phyloP scores from a whole-genome alignment of 2,888 invertebrate species.

The Hirudinaria manillensis region DNA sequence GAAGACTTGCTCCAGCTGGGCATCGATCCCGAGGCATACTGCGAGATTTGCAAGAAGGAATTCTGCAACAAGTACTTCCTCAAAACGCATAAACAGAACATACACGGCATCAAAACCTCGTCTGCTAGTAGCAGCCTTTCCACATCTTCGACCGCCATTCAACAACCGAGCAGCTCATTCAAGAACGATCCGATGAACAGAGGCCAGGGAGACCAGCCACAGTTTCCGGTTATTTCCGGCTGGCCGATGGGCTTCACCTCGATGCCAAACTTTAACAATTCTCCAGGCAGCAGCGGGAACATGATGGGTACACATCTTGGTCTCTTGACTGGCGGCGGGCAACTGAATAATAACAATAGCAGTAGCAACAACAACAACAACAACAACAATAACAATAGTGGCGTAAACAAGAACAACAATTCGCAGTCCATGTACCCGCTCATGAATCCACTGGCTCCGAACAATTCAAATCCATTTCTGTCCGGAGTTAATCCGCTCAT shows the following conservation, averaged over 20 bases:
- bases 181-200: neutral
- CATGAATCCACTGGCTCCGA: slow-evolving; percentile 8
- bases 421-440: slow-evolving; percentile 13
- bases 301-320: slow-evolving; percentile 27
- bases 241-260: slow-evolving; percentile 16
- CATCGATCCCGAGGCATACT: slow-evolving; percentile 54
- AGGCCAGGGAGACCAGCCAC: slow-evolving; percentile 8
- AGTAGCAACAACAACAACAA: slow-evolving; percentile 17
- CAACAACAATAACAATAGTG: slow-evolving; percentile 4
- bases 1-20: slow-evolving; percentile 46
- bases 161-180: neutral
- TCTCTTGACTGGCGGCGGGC: slow-evolving; percentile 15
- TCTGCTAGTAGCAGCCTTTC: neutral
- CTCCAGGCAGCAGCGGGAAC: slow-evolving; percentile 15
- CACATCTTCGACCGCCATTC: slow-evolving; percentile 18
- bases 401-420: slow-evolving; percentile 9
- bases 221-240: slow-evolving; percentile 20
- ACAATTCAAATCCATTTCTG: slow-evolving; percentile 14
- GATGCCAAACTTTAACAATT: slow-evolving; percentile 16
- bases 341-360: slow-evolving; percentile 5
- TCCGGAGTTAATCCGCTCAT: slow-evolving; percentile 22
- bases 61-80: slow-evolving; percentile 95
- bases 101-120: slow-evolving; percentile 71
- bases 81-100: slow-evolving; percentile 93
- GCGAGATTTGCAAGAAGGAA: slow-evolving; percentile 83